Conservation (phyloP, 2,113 vertebrate species). For the Carassius carassius region DNA sequence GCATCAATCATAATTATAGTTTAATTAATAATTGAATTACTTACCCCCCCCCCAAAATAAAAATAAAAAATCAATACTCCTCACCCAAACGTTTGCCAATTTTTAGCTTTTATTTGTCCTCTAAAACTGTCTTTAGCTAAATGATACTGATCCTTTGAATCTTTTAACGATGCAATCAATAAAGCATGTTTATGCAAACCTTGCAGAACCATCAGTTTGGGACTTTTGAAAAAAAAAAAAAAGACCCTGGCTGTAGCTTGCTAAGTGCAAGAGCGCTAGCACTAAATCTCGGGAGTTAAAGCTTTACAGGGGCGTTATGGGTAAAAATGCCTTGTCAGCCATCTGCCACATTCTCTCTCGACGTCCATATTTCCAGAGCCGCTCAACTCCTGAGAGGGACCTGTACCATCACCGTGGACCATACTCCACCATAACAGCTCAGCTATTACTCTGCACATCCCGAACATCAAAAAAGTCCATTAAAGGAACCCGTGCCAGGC, state of each 20-base stretch:
- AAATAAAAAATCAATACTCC: constrained; percentile 69
- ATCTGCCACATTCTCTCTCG: constrained; percentile 98
- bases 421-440: constrained; percentile 85
- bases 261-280: constrained; percentile 92
- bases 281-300: constrained; percentile 99
- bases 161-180: constrained; percentile 98
- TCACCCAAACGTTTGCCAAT: constrained; percentile 71
- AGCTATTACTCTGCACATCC: constrained; percentile 59
- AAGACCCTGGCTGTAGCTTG: constrained; percentile 95
- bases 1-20: constrained; percentile 77
- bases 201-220: constrained; percentile 98
- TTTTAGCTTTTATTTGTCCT: constrained; percentile 87
- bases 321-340: constrained; percentile 99
- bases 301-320: constrained; percentile 99
- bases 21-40: constrained; percentile 75
- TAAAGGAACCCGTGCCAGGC: constrained; percentile 14
- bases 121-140: constrained; percentile 94
- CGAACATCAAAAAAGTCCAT: constrained; percentile 30
- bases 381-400: constrained; percentile 79
- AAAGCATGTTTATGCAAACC: constrained; percentile 98
- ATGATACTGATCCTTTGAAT: constrained; percentile 98
- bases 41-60: constrained; percentile 45
- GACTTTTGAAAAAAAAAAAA: constrained; percentile 85
- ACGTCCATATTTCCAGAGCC: constrained; percentile 97
- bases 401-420: constrained; percentile 85